Evolutionary conservation across 2,888 invertebrate genomes (phyloP).

Genomic region (Myopa testacea): DNA sequence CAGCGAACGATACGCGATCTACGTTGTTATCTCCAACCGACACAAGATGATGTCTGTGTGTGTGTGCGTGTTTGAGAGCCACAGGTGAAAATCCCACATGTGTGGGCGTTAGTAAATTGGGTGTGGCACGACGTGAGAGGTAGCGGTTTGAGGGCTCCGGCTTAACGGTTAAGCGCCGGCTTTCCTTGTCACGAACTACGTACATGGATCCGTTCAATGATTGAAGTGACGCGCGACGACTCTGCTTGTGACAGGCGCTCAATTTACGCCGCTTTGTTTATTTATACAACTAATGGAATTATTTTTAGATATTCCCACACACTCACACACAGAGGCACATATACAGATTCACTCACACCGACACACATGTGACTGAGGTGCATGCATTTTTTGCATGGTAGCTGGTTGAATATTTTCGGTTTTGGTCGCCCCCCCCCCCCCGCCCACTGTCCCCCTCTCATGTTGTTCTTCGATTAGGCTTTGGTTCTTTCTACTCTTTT

Average conservation of each 20-base stretch:
- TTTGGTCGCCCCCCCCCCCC: too few species aligned
- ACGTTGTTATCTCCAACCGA: not conserved
- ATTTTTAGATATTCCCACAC: conserved; percentile 48
- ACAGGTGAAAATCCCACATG: conserved; percentile 18
- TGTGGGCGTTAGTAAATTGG: not conserved
- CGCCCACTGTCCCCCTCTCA: too few species aligned
- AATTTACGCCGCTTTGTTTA: conserved; percentile 52
- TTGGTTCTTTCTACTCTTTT: too few species aligned
- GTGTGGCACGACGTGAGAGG: not conserved
- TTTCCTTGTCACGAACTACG: conserved; percentile 1
- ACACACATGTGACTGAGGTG: not conserved
- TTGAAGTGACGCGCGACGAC: conserved; percentile 15
- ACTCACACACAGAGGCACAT: not conserved
- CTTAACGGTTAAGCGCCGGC: not conserved
- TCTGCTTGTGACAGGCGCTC: conserved; percentile 31
- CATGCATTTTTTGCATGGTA: too few species aligned
- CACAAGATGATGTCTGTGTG: not conserved
- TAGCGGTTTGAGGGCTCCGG: not conserved
- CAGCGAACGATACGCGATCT: too few species aligned
- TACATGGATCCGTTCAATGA: conserved; percentile 22
- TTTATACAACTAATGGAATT: conserved; percentile 65
- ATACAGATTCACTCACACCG: not conserved
- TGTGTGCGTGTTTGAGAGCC: not conserved
- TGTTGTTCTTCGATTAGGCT: too few species aligned
- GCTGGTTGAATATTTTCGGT: too few species aligned